Base-by-base conservation (phyloP, 2,888 invertebrate species). In the Thera britannica region DNA sequence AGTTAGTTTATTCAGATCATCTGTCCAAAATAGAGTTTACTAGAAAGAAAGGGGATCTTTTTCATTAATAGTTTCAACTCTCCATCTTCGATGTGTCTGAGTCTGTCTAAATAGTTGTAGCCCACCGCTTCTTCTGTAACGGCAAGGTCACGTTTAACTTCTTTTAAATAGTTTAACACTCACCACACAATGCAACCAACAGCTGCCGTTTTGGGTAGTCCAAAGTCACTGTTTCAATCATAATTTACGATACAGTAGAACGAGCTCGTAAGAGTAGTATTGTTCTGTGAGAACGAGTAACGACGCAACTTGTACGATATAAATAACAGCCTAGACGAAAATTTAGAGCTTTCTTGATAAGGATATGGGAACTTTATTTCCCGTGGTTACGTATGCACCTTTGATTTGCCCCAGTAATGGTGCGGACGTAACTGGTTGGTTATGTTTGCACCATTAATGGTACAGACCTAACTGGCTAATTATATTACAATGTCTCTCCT, bases 101-200 rank as follows among this genome's bases (percentile, higher is more conserved):
- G 38, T 4, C 41, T 41, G 41, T 7, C 4, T 41, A 41, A 5
- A 41, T 41, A 41, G 23, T 6, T 6, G 3, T 41, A 5, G 7
- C 3, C 41, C 6, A 41, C 2, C 41, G 7, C 41, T 41, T 41
- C 41, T 7, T 41, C 41, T 41, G 41, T 4, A 7, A 41, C 7
- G 41, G 41, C 41, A 41, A 2, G 7, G 41, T 6, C 5, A 41
- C 41, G 44, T 9, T 46, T 46, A 7, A 41, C 41, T 7, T 9
- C 9, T 9, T 44, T 44, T 2, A 44, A 44, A 8, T 44, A 44
- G 6, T 7, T 44, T 38, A 11, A n/a, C 6, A 49, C 63, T 63
- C 11, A 63, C 63, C 61, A 35, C 41, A 58, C 7, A 63, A 34
- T 35, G 63, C 63, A 41, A 63, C 63, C 6, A 63, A 51, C 6